Evolutionary conservation across 1,140 invertebrate genomes (phyloP), one percentile per base, ranked within the genome.

Genomic region (Dendroctonus valens): DNA sequence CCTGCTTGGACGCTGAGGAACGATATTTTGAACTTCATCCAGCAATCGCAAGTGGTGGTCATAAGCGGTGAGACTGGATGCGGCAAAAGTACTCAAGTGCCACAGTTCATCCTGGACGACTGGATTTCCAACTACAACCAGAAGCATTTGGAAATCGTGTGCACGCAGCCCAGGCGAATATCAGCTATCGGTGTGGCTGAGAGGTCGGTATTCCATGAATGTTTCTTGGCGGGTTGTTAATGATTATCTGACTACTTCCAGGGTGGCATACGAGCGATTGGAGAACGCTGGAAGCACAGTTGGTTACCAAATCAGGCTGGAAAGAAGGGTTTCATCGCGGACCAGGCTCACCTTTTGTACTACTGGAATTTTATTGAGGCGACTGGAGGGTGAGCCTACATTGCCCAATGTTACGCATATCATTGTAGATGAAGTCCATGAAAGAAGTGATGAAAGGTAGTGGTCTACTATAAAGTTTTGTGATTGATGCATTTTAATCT

Each of bases 121-220:
- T 94, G 86, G 86, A 69, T 85, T 9, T 70, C 76, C 0, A 81
- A 81, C 55, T 81, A 79, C 64, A 77, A 78, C 9, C 75, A 78
- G 12, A 71, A 80, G 9, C 83, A 90, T 70, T 85, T 90, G 42
- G 89, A 91, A 75, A 92, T 98, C 66, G 83, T 97, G 49, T 96
- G 93, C 71, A 97, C 95, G 0, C 94, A 98, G 77, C 96, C 96
- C 0, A 83, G 95, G 58, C 83, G 94, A 69, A 89, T 99, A 72
- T 94, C 95, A 37, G 94, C 96, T 12, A 90, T 97, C 68, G 91
- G 92, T 52, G 90, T 98, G 0, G 92, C 96, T 2, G 91, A 96
- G 73, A 83, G 65, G 65, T 67, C 48, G 52, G 38, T 55, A 40
- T 44, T 38, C 9, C 8, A 11, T 46, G 48, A 12, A 12, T 52